Evolutionary conservation across 2,113 vertebrate species (phyloP).

Genomic region (Notothenia coriiceps): DNA sequence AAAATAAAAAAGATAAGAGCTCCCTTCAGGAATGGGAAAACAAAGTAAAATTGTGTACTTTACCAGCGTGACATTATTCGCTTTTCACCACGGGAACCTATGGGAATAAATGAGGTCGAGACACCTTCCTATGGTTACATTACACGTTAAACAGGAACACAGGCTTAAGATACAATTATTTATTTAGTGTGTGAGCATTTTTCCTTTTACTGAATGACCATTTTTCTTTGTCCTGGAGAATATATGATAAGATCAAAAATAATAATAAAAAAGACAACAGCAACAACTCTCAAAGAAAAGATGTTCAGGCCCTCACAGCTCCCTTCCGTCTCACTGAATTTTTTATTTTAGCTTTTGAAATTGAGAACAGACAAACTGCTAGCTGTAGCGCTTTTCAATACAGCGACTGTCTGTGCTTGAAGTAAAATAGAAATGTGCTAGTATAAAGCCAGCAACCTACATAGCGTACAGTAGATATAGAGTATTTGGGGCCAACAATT

Average conservation of each 20-base stretch:
- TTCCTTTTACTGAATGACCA: too few species aligned
- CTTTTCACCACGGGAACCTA: conserved; percentile 24
- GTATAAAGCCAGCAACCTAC: background rate
- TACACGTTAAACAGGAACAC: too few species aligned
- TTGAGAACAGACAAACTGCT: background rate
- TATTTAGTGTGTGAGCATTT: too few species aligned
- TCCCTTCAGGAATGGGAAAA: conserved; percentile 47
- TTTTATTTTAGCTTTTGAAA: conserved; percentile 25
- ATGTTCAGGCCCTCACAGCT: background rate
- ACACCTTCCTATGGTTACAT: background rate
- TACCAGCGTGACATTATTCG: conserved; percentile 34
- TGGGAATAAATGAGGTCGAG: conserved; percentile 8
- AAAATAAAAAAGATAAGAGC: conserved; percentile 46
- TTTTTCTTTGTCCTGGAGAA: too few species aligned
- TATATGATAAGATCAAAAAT: too few species aligned
- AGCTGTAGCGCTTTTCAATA: background rate
- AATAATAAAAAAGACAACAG: too few species aligned
- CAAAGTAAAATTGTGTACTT: conserved; percentile 43
- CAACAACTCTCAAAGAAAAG: conserved; percentile 19
- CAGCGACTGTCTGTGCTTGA: background rate
- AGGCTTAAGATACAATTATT: too few species aligned
- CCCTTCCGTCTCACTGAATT: background rate
- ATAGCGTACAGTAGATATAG: background rate
- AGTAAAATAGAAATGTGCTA: conserved; percentile 3
- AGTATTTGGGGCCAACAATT: background rate